These are phyloP conservation scores for Ammodramus savannarum DNA, from an alignment of 2,113 vertebrate species.

Conservation along the genomic window DNA sequence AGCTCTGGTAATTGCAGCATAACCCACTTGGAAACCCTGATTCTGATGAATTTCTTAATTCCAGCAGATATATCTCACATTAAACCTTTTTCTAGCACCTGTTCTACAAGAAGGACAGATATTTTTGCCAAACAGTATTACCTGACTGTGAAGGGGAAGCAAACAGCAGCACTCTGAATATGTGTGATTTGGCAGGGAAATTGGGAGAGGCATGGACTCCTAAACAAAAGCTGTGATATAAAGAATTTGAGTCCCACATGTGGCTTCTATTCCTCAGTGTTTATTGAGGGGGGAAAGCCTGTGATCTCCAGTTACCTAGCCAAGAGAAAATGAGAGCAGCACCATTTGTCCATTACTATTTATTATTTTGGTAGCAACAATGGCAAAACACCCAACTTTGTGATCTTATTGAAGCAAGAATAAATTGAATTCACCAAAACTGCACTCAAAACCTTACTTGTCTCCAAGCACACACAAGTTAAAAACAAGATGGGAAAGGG, in stretches of 20 bases:
- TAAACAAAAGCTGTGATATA: not conserved
- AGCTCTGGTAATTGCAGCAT: not conserved
- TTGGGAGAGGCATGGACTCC: not conserved
- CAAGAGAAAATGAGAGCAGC: not conserved
- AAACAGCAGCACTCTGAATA: not conserved
- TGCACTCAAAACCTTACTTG: not conserved
- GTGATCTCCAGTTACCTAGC: not conserved
- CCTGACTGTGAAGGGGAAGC: not conserved
- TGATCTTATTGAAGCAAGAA: not conserved
- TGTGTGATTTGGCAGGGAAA: not conserved
- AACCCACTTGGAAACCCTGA: not conserved
- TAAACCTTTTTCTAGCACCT: not conserved
- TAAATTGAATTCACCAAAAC: not conserved
- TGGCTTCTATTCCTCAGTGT: not conserved
- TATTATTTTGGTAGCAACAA: not conserved
- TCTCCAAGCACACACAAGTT: not conserved
- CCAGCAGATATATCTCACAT: not conserved
- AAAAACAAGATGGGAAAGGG: not conserved
- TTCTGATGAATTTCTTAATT: not conserved
- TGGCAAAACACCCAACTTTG: not conserved
- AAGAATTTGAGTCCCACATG: not conserved
- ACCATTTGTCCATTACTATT: not conserved
- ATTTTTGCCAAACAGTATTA: not conserved
- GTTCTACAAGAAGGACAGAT: not conserved
- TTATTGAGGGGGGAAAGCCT: fast-evolving